Base-by-base conservation (phyloP, 2,113 vertebrate genomes). In the Oceanites oceanicus region DNA sequence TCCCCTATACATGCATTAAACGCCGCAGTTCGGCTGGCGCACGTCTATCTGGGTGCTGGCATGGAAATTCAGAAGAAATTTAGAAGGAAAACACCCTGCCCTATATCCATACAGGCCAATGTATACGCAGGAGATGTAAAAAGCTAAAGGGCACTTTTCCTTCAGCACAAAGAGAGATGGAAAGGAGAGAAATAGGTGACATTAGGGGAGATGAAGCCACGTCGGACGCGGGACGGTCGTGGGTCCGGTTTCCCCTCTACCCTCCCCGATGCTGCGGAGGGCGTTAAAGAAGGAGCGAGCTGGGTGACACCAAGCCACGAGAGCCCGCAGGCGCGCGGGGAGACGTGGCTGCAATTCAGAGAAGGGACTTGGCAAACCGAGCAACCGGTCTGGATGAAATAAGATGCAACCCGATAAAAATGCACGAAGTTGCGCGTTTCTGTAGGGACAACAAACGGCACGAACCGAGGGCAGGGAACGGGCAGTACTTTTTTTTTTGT, bases 281-380 rank as follows among this genome's bases (percentile, higher is more conserved):
- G 45, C 34, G 62, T 2, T 29, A 14, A 44, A 88, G 85, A 55
- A 71, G 70, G 42, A 84, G 21, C 11, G 72, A 84, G 83, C 65
- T 59, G 27, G 66, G 53, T 52, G 79, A 90, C 88, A 86, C 36
- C 16, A 13, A 65, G 27, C 49, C 92, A 11, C 15, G 1, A 7
- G 79, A 80, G 91, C 42, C 93, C 34, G 82, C 71, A 63, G 81
- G 81, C 20, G 0, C 56, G 47, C 0, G 0, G 44, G 83, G 81
- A 92, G 77, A 92, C 3, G 16, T 74, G 93, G 86, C 86, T 96
- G 83, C 73, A 89, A 34, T 87, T 85, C 89, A 91, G 83, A 92
- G 75, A 76, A 90, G 25, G 72, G 84, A 82, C 85, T 38, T 96
- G 95, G 92, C 93, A 95, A 8, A 11, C 0, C 0, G 13, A 89